A percentile compares a stretch with the other conserved stretches of the same genome.
These are phyloP conservation scores for Cosmorhoe ocellata DNA, from an alignment of 2,888 invertebrate species.

Conservation along the genomic window DNA sequence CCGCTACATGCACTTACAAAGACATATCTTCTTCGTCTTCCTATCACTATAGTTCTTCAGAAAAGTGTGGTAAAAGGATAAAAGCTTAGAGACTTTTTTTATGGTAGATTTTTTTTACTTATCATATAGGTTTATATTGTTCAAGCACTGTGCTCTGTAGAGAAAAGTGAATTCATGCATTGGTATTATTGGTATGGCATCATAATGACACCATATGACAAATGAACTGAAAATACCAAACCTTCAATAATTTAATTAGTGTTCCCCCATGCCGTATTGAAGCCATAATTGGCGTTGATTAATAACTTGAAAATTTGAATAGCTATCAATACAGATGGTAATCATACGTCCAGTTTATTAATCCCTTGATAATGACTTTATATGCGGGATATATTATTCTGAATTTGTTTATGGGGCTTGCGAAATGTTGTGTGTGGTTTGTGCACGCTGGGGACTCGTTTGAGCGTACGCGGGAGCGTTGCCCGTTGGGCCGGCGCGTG, in stretches of 20 bases:
- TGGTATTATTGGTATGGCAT: background rate
- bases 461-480: conserved; percentile 20
- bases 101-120: no score
- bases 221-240: conserved; percentile 11
- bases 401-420: conserved; percentile 27
- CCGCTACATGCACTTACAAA: no score
- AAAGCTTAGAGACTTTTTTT: no score
- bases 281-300: conserved; percentile 13
- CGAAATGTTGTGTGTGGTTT: conserved; percentile 14
- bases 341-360: conserved; percentile 31
- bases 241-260: conserved; percentile 11
- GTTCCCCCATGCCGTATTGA: conserved; percentile 12
- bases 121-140: no score
- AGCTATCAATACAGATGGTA: conserved; percentile 26
- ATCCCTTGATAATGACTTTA: conserved; percentile 29
- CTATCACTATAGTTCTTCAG: no score
- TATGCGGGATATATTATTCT: conserved; percentile 27
- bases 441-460: conserved; percentile 27
- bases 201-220: background rate
- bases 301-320: conserved; percentile 14
- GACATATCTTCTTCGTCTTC: no score
- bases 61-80: no score
- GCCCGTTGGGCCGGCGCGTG: conserved; percentile 18
- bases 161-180: no score
- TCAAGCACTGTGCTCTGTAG: no score